Evolutionary conservation across 2,113 vertebrate species (phyloP), one percentile per base, ranked within the genome.

Genomic region (Conger conger): DNA sequence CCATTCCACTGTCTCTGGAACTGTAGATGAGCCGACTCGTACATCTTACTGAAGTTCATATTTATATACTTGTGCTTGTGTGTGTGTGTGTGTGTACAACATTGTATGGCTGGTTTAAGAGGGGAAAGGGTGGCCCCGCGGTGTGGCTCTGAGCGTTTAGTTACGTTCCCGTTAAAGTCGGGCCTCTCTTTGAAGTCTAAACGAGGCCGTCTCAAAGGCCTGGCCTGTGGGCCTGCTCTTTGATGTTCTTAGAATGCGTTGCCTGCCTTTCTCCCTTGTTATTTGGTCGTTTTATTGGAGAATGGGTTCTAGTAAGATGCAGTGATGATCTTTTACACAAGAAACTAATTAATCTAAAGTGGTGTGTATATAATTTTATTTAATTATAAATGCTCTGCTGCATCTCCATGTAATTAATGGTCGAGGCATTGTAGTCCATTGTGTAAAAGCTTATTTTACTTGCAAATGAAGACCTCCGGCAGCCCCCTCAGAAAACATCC

Each of bases 401-500:
- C 53, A 40, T 81, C 37, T 79, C 54, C 81, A 33, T 83, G 37
- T 80, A 82, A 80, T 73, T 79, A 80, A 83, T 78, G 76, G 76
- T 79, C 68, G 79, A 57, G 80, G 37, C 81, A 84, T 79, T 79
- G 37, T 84, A 45, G 42, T 86, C 50, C 81, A 86, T 79, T 83
- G 81, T 79, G 50, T 57, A 54, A 50, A 83, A 45, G 36, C 76
- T 82, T 81, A 38, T 82, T 86, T 86, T 82, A 86, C 85, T 83
- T 86, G 81, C 81, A 86, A 63, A 86, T 82, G 50, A 79, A 45
- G 53, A 60, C 73, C 45, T 60, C 33, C 50, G 60, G 77, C 82
- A 86, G 17, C n/a, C 50, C 57, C 54, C 73, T 78, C 45, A 50
- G 42, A 85, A 85, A 85, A 81, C 40, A 77, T 57, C 79, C 18